Conservation (phyloP, 2,797 vertebrate species). For the Ceyx erithaca region DNA sequence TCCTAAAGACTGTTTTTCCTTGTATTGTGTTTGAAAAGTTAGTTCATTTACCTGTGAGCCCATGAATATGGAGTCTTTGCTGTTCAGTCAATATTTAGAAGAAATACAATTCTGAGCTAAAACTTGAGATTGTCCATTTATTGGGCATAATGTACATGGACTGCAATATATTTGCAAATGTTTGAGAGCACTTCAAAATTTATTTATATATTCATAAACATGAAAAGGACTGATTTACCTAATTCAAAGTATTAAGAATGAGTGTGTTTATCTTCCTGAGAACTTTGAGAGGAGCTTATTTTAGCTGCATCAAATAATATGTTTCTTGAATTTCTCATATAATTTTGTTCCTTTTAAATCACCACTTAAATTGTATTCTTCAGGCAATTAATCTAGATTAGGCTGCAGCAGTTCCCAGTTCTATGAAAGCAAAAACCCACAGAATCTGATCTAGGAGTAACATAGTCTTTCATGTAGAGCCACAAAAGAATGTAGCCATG, state of each 20-base stretch:
- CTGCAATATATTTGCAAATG: background rate
- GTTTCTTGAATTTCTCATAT: background rate
- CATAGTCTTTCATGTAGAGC: background rate
- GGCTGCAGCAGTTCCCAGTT: background rate
- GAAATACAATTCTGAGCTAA: background rate
- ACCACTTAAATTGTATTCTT: background rate
- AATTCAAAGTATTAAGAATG: background rate
- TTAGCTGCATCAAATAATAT: accelerated
- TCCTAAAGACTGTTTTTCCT: background rate
- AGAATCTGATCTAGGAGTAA: background rate
- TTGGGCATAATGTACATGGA: background rate
- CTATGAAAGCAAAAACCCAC: accelerated
- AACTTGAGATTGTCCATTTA: background rate
- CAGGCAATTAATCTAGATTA: background rate
- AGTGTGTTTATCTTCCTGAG: background rate
- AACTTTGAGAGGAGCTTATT: background rate
- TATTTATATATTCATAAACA: background rate
- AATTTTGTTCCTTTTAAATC: background rate
- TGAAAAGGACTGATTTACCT: background rate
- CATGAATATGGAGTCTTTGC: accelerated
- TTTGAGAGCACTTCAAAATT: background rate
- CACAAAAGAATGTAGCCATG: background rate
- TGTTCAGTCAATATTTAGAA: background rate
- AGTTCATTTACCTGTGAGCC: background rate
- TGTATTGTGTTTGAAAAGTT: background rate